These are phyloP conservation scores for Hesperia comma DNA, from an alignment of 2,888 invertebrate species.

Conservation along the genomic window DNA sequence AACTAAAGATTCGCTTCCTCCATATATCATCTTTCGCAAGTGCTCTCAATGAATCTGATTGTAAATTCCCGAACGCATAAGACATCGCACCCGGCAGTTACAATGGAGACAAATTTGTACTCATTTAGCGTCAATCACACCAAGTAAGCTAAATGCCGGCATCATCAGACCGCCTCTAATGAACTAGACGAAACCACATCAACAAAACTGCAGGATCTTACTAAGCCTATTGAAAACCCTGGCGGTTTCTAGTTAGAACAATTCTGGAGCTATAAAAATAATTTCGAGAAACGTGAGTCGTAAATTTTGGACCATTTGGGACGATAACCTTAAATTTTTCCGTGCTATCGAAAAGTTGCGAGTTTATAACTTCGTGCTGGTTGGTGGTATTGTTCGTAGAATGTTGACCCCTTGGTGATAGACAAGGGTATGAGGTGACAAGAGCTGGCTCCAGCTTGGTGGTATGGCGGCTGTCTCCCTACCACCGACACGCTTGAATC, in stretches of 20 bases:
- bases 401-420: too few relatives aligned
- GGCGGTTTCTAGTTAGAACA: constrained; percentile 24
- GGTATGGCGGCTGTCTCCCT: too few relatives aligned
- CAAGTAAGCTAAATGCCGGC: constrained; percentile 31
- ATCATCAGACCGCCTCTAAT: constrained; percentile 25
- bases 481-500: too few relatives aligned
- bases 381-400: background rate
- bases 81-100: constrained; percentile 13
- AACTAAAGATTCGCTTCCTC: background rate
- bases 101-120: constrained; percentile 35
- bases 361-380: background rate
- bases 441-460: too few relatives aligned
- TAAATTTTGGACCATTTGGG: constrained; percentile 19
- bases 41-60: constrained; percentile 12
- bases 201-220: constrained; percentile 16
- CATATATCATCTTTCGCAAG: constrained; percentile 20
- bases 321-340: constrained; percentile 22
- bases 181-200: constrained; percentile 13
- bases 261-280: constrained; percentile 28
- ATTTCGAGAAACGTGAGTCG: constrained; percentile 23
- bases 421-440: too few relatives aligned
- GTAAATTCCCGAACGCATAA: constrained; percentile 18
- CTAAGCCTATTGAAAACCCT: constrained; percentile 30
- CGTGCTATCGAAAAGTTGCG: background rate
- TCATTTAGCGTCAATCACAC: constrained; percentile 36